phyloP scores from a whole-genome alignment of 2,888 invertebrate species.

The Oasisia sp. region DNA sequence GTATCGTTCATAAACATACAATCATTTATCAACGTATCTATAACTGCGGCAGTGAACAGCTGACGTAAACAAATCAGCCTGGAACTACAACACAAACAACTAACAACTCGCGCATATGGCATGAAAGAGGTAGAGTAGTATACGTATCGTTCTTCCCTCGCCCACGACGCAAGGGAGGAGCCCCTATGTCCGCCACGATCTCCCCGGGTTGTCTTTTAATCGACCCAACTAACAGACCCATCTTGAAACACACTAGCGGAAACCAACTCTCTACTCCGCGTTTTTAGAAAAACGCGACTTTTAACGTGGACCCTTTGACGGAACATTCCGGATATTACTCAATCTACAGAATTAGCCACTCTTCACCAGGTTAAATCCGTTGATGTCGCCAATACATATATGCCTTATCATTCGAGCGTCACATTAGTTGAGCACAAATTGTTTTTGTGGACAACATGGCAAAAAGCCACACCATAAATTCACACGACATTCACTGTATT shows the following conservation, averaged over 20 bases:
- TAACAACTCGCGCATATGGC: conserved; percentile 9
- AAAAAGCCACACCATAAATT: neutral
- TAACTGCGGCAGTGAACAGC: neutral
- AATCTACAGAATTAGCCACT: neutral
- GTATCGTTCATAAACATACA: neutral
- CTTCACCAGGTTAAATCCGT: neutral
- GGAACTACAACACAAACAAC: neutral
- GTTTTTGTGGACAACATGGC: neutral
- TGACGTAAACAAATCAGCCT: neutral
- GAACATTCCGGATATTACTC: neutral
- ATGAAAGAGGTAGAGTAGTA: conserved; percentile 12
- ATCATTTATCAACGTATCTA: neutral
- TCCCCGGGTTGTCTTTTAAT: neutral
- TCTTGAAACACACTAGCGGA: neutral
- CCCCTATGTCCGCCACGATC: neutral
- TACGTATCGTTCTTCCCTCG: neutral
- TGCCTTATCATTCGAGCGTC: neutral
- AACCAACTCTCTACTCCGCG: neutral
- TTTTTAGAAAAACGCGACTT: neutral
- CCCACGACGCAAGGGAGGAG: neutral
- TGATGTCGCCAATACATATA: neutral
- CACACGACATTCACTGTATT: neutral
- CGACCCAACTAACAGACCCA: neutral
- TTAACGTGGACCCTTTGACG: neutral
- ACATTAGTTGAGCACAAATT: neutral